Percentiles rank a stretch among this genome's conserved stretches.
Evolutionary conservation across 2,797 vertebrate genomes (phyloP).

Genomic region (Pseudotriccus pelzelni): DNA sequence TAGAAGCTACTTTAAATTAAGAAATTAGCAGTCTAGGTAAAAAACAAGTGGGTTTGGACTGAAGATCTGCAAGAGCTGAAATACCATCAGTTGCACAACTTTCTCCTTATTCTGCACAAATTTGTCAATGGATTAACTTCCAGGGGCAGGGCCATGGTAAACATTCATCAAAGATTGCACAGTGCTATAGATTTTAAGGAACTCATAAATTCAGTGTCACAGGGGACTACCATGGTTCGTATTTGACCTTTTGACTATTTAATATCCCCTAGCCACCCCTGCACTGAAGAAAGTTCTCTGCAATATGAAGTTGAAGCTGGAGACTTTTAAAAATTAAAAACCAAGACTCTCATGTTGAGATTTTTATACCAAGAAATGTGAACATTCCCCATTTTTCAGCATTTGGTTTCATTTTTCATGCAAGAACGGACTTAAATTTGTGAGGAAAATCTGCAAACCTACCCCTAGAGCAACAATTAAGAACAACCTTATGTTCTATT

Average conservation of each 20-base stretch:
- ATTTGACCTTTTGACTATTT: not conserved
- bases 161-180: not conserved
- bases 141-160: not conserved
- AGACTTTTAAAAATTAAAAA: not conserved
- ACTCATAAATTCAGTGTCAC: not conserved
- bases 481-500: not conserved
- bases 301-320: not conserved
- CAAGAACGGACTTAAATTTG: not conserved
- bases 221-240: not conserved
- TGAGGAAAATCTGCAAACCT: slow-evolving; percentile 1
- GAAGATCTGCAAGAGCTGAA: not conserved
- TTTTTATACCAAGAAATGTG: not conserved
- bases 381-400: not conserved
- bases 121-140: not conserved
- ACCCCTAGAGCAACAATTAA: slow-evolving; percentile 9
- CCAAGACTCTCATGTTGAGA: not conserved
- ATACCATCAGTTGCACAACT: not conserved
- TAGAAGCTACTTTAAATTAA: not conserved
- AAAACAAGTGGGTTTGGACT: not conserved
- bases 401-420: not conserved
- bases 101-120: not conserved
- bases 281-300: not conserved
- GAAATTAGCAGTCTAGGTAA: not conserved
- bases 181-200: not conserved
- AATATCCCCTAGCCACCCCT: not conserved